These are phyloP conservation scores for Propithecus deckenii DNA, from an alignment of 2,797 vertebrate species.

Conservation along the genomic window DNA sequence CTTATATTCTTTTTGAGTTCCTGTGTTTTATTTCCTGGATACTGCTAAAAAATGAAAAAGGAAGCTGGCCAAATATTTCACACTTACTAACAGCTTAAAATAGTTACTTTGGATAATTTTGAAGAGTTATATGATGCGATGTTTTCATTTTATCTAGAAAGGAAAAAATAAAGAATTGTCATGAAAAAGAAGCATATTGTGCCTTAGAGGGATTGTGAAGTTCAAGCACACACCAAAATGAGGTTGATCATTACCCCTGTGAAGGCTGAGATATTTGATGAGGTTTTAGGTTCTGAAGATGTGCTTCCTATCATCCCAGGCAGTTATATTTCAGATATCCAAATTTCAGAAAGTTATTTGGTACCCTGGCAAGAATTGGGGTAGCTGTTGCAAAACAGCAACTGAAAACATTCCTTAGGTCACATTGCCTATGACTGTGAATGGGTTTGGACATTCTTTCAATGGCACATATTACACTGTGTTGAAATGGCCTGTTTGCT, in stretches of 20 bases:
- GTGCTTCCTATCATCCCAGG: background rate
- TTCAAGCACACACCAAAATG: background rate
- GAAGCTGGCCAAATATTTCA: slow-evolving; percentile 28
- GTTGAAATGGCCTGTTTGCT: background rate
- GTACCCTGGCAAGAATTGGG: background rate
- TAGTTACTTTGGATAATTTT: slow-evolving; percentile 41
- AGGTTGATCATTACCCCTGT: background rate
- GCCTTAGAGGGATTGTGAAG: background rate
- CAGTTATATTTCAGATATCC: background rate
- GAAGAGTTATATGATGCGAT: background rate
- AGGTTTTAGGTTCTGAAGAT: background rate
- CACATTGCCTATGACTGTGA: slow-evolving; percentile 5
- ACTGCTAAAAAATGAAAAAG: background rate
- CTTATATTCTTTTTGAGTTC: slow-evolving; percentile 26
- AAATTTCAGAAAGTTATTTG: background rate
- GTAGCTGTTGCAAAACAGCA: background rate
- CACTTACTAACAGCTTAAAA: background rate
- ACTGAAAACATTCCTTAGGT: background rate
- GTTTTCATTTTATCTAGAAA: slow-evolving; percentile 47
- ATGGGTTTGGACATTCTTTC: background rate
- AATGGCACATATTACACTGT: background rate
- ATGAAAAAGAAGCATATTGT: background rate
- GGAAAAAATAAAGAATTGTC: background rate
- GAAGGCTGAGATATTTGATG: background rate
- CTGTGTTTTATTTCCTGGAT: slow-evolving; percentile 20